A percentile compares a stretch with the other conserved stretches of the same genome.
phyloP scores from a whole-genome alignment of 2,797 vertebrate genomes.

The Holocentrus rufus region DNA sequence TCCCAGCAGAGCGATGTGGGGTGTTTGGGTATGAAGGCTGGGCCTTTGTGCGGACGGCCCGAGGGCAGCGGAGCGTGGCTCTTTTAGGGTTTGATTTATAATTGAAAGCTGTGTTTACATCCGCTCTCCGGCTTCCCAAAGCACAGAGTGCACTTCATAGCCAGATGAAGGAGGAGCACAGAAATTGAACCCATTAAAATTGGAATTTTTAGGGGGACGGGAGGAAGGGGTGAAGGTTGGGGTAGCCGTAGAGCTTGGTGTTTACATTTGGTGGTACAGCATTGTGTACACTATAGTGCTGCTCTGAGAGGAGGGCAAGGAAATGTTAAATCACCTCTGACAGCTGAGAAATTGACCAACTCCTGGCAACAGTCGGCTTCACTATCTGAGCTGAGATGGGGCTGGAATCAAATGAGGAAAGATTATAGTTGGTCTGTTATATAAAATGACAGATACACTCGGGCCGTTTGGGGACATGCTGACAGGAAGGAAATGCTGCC shows the following conservation, averaged over 20 bases:
- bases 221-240: conserved; percentile 18
- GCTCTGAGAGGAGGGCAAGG: conserved; percentile 43
- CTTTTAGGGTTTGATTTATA: conserved; percentile 76
- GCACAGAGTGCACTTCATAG: conserved; percentile 59
- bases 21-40: conserved; percentile 57
- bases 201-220: conserved; percentile 31
- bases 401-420: conserved; percentile 53
- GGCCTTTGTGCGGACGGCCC: conserved; percentile 62
- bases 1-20: conserved; percentile 45
- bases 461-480: conserved; percentile 15
- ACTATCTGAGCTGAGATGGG: conserved; percentile 19
- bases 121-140: conserved; percentile 52
- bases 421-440: conserved; percentile 39
- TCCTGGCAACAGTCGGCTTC: conserved; percentile 26
- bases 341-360: conserved; percentile 65
- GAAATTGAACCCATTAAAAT: conserved; percentile 61
- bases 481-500: conserved; percentile 1
- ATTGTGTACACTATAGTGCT: conserved; percentile 46
- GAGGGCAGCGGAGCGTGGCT: conserved; percentile 53
- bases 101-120: conserved; percentile 78
- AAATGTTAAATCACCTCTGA: conserved; percentile 71
- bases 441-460: conserved; percentile 35
- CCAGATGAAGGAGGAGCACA: conserved; percentile 40
- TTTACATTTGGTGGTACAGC: conserved; percentile 64
- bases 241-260: conserved; percentile 45